Evolutionary conservation across 2,888 invertebrate species (phyloP), one percentile per base, ranked within the genome.

Genomic region (Pollenia labialis): DNA sequence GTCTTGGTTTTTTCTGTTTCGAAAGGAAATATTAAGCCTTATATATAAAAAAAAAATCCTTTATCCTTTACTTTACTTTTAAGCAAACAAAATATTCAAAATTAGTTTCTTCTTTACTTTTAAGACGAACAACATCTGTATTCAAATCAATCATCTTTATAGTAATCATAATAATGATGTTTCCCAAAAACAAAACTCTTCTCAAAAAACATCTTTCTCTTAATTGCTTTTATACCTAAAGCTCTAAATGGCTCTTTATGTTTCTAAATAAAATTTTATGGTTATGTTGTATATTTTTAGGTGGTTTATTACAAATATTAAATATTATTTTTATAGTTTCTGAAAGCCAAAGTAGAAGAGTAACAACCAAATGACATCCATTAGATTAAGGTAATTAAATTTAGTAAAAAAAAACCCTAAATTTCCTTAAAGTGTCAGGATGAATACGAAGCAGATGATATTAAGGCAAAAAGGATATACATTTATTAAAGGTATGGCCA

Each of bases 321-420:
- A 54, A 54, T 52, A 54, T 71, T 54, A 68, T 64, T 69, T 81
- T 85, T 69, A 74, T 85, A 58, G 69, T 56, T 69, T 48, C 74
- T 60, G 68, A 68, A 62, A 69, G 40, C 54, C 44, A 16, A 7
- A 16, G 50, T 23, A 56, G 4, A 68, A 16, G 3, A 16, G 50
- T n/a, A 54, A 46, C 9, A 58, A 10, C 10, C 0, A 40, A 50
- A 68, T 66, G 60, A 72, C 64, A 58, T 32, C 18, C 66, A 56
- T 46, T 66, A 42, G n/a, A 80, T 81, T 68, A 66, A 81, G 58
- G 48, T 60, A 69, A 58, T 86, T 82, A 75, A 82, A 81, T 71
- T 50, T 42, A 85, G n/a, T 46, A 23, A 0, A 6, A 32, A 58
- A 79, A 79, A 71, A 18, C 7, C 56, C 64, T 56, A 50, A 77